phyloP scores from a whole-genome alignment of 2,888 invertebrate genomes.

The Lasioglossum vierecki region DNA sequence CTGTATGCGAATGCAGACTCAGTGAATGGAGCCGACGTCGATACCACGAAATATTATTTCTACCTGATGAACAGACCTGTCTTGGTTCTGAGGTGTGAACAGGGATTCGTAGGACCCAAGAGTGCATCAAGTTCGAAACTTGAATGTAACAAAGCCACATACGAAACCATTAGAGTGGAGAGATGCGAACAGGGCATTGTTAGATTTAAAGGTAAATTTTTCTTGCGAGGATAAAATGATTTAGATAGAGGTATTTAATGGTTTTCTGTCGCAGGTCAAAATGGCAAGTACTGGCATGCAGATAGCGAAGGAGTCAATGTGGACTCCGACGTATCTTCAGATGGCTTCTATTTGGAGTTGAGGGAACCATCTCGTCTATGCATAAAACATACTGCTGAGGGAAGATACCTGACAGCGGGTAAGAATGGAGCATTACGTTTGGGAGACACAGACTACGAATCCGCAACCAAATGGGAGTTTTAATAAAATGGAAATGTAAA shows the following conservation, averaged over 20 bases:
- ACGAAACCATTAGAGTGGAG: constrained; percentile 96
- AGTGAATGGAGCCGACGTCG: constrained; percentile 87
- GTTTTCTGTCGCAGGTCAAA: constrained; percentile 88
- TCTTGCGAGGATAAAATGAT: background rate
- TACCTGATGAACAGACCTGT: constrained; percentile 97
- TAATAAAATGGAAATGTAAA: constrained; percentile 83
- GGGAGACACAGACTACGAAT: constrained; percentile 90
- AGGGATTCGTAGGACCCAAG: constrained; percentile 98
- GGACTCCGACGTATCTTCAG: constrained; percentile 92
- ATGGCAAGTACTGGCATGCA: constrained; percentile 97
- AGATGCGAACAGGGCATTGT: constrained; percentile 95
- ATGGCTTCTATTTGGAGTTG: constrained; percentile 96
- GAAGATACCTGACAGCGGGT: constrained; percentile 93
- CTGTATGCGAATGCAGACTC: constrained; percentile 94
- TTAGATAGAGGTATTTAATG: constrained; percentile 5
- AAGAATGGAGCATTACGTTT: constrained; percentile 96
- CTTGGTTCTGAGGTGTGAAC: constrained; percentile 96
- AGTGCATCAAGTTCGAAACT: constrained; percentile 90
- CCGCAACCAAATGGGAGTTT: constrained; percentile 97
- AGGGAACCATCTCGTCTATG: constrained; percentile 96
- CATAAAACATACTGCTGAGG: constrained; percentile 91
- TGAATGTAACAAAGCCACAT: constrained; percentile 98
- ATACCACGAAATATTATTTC: constrained; percentile 96
- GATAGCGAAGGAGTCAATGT: constrained; percentile 94
- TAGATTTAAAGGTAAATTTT: constrained; percentile 92